Evolutionary conservation across 2,888 invertebrate species (phyloP).

Genomic region (Cetonia aurata): DNA sequence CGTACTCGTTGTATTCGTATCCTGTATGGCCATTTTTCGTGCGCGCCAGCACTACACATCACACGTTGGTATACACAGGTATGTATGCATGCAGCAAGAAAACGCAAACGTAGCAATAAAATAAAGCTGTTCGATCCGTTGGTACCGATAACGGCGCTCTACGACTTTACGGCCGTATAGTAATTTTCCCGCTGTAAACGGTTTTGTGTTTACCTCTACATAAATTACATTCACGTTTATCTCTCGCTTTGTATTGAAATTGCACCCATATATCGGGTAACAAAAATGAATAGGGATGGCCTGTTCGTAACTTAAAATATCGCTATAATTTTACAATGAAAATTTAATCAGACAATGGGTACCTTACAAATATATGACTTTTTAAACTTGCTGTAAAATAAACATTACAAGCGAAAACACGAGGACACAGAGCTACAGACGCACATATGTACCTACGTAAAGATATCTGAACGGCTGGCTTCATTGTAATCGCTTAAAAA

Average conservation of each 20-base stretch:
- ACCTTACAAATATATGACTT: too few species aligned
- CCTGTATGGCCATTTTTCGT: background rate
- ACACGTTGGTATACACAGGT: background rate
- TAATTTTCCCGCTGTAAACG: constrained; percentile 22
- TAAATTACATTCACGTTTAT: constrained; percentile 30
- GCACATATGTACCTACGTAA: too few species aligned
- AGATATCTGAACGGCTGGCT: too few species aligned
- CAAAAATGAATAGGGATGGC: constrained; percentile 14
- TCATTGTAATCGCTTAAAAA: too few species aligned
- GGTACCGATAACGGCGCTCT: constrained; percentile 10
- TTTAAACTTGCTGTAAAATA: too few species aligned
- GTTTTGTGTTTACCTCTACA: constrained; percentile 29
- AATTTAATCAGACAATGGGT: too few species aligned
- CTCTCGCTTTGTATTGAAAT: constrained; percentile 20
- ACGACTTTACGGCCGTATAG: constrained; percentile 8
- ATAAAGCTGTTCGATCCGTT: constrained; percentile 32
- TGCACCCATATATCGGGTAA: constrained; percentile 13
- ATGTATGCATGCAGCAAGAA: constrained; percentile 1
- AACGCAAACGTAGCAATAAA: constrained; percentile 36
- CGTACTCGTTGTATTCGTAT: background rate
- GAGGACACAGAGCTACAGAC: too few species aligned
- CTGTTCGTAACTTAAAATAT: background rate
- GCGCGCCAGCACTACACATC: background rate
- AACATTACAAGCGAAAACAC: too few species aligned
- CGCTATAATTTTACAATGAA: background rate